Base-by-base conservation (phyloP, 2,797 vertebrate species). In the Silurus lanzhouensis region DNA sequence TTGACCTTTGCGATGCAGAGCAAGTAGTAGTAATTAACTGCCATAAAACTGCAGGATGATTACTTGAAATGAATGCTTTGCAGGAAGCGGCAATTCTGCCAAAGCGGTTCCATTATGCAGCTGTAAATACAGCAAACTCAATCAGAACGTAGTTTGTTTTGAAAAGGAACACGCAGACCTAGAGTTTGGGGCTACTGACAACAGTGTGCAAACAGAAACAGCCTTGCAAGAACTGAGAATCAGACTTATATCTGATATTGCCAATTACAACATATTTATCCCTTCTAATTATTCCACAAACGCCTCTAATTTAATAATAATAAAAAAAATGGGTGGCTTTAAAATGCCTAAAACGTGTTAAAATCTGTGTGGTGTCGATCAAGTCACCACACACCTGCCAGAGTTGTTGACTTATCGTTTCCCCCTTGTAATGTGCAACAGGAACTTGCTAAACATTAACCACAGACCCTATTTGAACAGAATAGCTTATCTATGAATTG, bases 1-100 rank as follows among this genome's bases (percentile, higher is more conserved):
- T 97, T 99, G 97, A 99, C 97, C 97, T 97, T 96, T 96, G 96
- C 95, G 96, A 94, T 91, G 94, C 94, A 94, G 96, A 97, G 97
- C 97, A 96, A 97, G 96, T 96, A 96, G 92, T 93, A 92, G 95
- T 96, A 98, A 98, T 99, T 98, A 98, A 95, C 92, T 93, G 94
- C 93, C 95, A 94, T 95, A 93, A 96, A 98, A 98, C 95, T 96
- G 96, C 96, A 94, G 94, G 92, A 95, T 97, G 97, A 98, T 98
- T 99, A 97, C 95, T 92, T 93, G 93, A 97, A 97, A 97, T 97
- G 95, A 97, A 96, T 96, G 95, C 95, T 96, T 97, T 95, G 96
- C 95, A 96, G 95, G 94, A 96, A 96, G 95, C 93, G 90, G 94
- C 96, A 95, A 95, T 96, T 96, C 94, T 93, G 94, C 90, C 70